phyloP scores from a whole-genome alignment of 2,797 vertebrate genomes.

The Pipistrellus pipistrellus region DNA sequence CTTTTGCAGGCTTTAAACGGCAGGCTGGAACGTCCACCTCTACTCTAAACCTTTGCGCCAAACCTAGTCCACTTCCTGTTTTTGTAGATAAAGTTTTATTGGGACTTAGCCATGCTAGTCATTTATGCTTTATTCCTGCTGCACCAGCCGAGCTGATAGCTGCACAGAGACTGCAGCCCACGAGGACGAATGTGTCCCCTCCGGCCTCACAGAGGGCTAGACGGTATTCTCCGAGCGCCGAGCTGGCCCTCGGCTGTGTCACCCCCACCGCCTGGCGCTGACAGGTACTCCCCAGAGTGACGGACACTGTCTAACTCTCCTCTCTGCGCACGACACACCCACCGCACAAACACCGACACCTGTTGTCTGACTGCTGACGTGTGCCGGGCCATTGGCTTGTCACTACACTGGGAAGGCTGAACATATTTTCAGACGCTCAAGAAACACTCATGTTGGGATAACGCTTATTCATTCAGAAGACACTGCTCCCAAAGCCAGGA shows the following conservation, averaged over 20 bases:
- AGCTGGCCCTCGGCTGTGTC: background rate
- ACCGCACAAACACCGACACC: background rate
- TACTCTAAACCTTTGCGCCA: background rate
- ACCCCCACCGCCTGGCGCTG: background rate
- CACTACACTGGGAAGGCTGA: background rate
- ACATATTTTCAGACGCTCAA: background rate
- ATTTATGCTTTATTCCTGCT: fast-evolving
- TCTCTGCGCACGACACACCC: fast-evolving
- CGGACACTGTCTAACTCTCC: background rate
- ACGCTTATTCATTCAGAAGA: background rate
- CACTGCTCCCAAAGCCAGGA: background rate
- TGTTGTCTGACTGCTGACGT: background rate
- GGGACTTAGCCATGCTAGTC: background rate
- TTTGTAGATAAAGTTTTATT: constrained; percentile 6
- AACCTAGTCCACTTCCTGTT: background rate
- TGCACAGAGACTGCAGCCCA: background rate
- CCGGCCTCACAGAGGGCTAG: background rate
- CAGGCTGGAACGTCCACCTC: too few species aligned
- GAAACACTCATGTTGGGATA: background rate
- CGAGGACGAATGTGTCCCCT: background rate
- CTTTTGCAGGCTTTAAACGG: too few species aligned
- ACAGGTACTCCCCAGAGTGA: background rate
- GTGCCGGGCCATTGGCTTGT: fast-evolving
- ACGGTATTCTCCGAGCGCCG: background rate
- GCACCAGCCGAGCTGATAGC: fast-evolving